These are phyloP conservation scores for Hippoglossus hippoglossus DNA, from an alignment of 2,797 vertebrate species.

Conservation along the genomic window DNA sequence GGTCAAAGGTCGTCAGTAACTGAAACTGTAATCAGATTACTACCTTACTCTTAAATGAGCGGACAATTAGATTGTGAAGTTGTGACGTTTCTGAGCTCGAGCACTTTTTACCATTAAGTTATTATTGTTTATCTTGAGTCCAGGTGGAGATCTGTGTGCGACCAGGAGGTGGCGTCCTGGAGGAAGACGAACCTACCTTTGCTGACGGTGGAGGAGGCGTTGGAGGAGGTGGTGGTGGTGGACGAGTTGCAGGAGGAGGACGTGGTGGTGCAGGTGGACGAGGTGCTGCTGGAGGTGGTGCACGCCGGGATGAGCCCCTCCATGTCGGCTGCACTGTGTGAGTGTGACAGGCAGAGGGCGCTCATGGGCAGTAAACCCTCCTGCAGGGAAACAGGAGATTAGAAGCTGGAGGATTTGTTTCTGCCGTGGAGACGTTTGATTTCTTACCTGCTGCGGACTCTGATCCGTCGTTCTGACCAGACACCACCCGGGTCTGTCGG, in stretches of 20 bases:
- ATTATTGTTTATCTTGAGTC: too few relatives aligned
- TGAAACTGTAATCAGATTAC: too few relatives aligned
- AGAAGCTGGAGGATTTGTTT: neutral
- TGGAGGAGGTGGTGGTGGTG: slow-evolving; percentile 29
- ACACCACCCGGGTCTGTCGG: slow-evolving; percentile 95
- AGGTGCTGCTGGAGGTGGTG: slow-evolving; percentile 54
- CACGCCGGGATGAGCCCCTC: slow-evolving; percentile 88
- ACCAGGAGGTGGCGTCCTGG: neutral
- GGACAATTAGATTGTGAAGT: too few relatives aligned
- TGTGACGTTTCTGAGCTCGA: too few relatives aligned
- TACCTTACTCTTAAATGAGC: too few relatives aligned
- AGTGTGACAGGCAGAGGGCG: slow-evolving; percentile 94
- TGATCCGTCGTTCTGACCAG: slow-evolving; percentile 92
- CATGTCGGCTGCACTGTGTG: slow-evolving; percentile 97
- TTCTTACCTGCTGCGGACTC: slow-evolving; percentile 84
- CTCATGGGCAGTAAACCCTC: slow-evolving; percentile 96
- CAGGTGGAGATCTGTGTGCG: neutral
- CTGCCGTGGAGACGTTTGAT: neutral
- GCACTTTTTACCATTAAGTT: too few relatives aligned
- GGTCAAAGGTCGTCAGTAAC: neutral
- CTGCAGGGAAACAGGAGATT: slow-evolving; percentile 43
- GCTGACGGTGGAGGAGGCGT: slow-evolving; percentile 31
- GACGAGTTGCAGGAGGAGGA: slow-evolving; percentile 28
- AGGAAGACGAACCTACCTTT: slow-evolving; percentile 84
- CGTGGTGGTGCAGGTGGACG: slow-evolving; percentile 53